A percentile compares a stretch with the other conserved stretches of the same genome.
These are phyloP conservation scores for Nautilus pompilius DNA, from an alignment of 1,140 invertebrate genomes.

Conservation along the genomic window DNA sequence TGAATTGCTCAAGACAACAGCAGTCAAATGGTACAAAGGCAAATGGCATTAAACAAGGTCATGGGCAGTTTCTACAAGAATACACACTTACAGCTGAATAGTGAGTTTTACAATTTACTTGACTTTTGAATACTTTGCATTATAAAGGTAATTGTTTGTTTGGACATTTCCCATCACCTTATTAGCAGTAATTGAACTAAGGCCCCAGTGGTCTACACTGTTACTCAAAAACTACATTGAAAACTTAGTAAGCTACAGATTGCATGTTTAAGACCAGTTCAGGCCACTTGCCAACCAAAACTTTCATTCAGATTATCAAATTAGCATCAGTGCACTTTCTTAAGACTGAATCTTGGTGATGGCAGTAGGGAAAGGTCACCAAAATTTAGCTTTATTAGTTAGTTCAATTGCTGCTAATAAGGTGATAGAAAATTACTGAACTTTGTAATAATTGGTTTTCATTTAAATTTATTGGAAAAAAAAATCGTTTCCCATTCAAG, in stretches of 20 bases:
- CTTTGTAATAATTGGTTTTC: no score
- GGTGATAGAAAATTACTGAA: no score
- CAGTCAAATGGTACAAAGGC: constrained; percentile 50
- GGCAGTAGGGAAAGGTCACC: no score
- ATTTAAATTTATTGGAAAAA: no score
- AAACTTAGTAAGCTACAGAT: not conserved
- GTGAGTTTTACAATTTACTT: constrained; percentile 62
- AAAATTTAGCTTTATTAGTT: no score
- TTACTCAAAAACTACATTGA: not conserved
- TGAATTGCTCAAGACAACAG: constrained; percentile 60
- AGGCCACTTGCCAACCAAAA: not conserved
- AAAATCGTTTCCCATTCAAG: no score
- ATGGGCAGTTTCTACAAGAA: constrained; percentile 66
- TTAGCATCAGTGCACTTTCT: no score
- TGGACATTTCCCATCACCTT: not conserved
- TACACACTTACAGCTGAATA: constrained; percentile 77
- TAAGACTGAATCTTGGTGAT: no score
- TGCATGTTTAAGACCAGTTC: not conserved
- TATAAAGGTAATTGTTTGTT: not conserved
- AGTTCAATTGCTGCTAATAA: no score
- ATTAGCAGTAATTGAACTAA: not conserved
- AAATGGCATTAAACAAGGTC: constrained; percentile 21
- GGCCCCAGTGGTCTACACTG: not conserved
- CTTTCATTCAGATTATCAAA: no score
- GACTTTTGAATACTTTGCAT: not conserved